These are phyloP conservation scores for Drosophila micromelanica DNA, from an alignment of 1,140 invertebrate species.

Conservation along the genomic window DNA sequence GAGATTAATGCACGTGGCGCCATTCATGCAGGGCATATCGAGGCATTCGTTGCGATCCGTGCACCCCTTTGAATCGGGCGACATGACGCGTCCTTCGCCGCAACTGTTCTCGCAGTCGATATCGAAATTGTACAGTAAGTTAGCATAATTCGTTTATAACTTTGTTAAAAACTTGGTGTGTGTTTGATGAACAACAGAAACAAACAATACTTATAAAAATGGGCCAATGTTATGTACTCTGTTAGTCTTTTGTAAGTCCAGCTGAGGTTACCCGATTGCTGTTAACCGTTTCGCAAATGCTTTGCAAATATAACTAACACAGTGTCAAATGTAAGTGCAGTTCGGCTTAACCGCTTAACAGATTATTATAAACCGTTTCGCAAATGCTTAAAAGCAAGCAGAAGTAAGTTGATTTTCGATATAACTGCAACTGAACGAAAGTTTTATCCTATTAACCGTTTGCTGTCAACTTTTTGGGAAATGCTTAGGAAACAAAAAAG, in stretches of 20 bases:
- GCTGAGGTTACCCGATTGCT: slow-evolving; percentile 1
- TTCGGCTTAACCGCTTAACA: background rate
- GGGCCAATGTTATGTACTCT: slow-evolving; percentile 21
- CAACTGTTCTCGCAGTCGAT: slow-evolving; percentile 87
- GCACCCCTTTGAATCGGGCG: slow-evolving; percentile 94
- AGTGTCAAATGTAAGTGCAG: background rate
- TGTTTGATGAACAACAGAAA: slow-evolving; percentile 1
- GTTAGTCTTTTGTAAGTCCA: slow-evolving; percentile 21
- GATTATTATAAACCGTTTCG: background rate
- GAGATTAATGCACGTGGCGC: slow-evolving; percentile 94
- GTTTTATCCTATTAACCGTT: background rate
- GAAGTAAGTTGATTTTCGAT: too few relatives aligned
- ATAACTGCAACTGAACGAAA: background rate
- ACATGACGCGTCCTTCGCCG: slow-evolving; percentile 94
- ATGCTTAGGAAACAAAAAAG: background rate
- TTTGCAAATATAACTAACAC: background rate
- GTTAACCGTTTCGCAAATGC: background rate
- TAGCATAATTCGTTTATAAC: background rate
- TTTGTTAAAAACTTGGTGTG: background rate
- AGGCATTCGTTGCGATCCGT: slow-evolving; percentile 97
- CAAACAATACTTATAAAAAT: slow-evolving; percentile 4
- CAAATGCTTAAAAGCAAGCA: background rate
- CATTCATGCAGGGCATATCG: slow-evolving; percentile 95
- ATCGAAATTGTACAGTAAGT: slow-evolving; percentile 9
- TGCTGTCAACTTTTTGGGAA: too few relatives aligned